Base-by-base conservation (phyloP, 2,888 invertebrate species). In the Melipona bicolor region DNA sequence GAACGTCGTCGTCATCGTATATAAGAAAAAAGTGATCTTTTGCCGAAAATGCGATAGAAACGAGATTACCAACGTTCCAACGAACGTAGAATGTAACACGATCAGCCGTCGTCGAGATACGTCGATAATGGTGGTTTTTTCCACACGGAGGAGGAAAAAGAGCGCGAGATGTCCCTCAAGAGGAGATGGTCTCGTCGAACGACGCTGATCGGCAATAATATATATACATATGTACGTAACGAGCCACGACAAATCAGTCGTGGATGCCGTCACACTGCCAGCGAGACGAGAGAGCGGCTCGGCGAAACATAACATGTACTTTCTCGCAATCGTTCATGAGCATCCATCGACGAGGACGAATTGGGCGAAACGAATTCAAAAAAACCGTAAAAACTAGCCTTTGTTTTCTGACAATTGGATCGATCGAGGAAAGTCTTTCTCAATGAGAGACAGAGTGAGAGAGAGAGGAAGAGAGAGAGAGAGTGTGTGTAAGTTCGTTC, bases 361-460 rank as follows among this genome's bases (percentile, higher is more conserved):
- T 43, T 43, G 1, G 36, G 36, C 36, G 36, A 36, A 36, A 36
- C 36, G 36, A 36, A 36, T 36, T 36, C 1, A 27, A 27, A 32
- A 92, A 93, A 92, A 91, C 93, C 92, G 43, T 43, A 43, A 9
- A 93, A 93, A 94, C 92, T 92, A 91, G 82, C 86, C 81, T 80
- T 43, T 9, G 9, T 43, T 87, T 84, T 77, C 77, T 79, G 75
- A 32, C 61, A 65, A 59, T 81, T 80, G 56, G 67, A 79, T 74
- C 81, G 74, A 79, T 79, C 73, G 67, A 24, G 32, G 52, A 24
- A 65, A 59, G 11, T 70, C 59, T 24, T 11, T 62, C 32, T 32
- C 9, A 9, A 9, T 9, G 36, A 62, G 62, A 49, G 72, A 74
- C 76, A 70, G 49, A 74, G 75, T 6, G 13, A 56, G 24, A 27